Base-by-base conservation (phyloP, 1,140 invertebrate species). In the Medauroidea extradentata region DNA sequence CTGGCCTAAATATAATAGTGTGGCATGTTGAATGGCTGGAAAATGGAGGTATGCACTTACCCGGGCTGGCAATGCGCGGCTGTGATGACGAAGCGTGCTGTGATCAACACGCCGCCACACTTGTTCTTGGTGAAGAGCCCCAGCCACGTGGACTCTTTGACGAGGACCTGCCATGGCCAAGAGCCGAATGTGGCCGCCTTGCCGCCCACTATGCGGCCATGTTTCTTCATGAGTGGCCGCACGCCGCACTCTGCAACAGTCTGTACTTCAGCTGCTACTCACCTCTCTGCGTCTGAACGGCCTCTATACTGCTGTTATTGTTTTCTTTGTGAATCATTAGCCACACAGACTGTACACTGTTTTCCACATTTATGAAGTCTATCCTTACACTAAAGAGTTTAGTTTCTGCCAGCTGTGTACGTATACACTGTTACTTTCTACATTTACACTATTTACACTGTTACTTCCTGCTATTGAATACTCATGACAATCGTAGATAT, bases 81-180 rank as follows among this genome's bases (percentile, higher is more conserved):
- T 0, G 93, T 96, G 54, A 91, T 86, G 3, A 95, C 91, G 68
- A 88, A 94, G 73, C 84, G 84, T 56, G 85, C 86, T 8, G 89
- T 90, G 63, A 94, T 92, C 2, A 96, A 81, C 0, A 96, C 93
- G 29, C 94, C 94, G 11, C 94, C 93, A 70, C 93, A 96, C 75
- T 96, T 96, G 72, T 96, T 95, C 73, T 96, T 96, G n/a, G 92
- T 93, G 71, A 95, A 94, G 0, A 96, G 81, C 2, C 94, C 94
- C 39, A 96, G 76, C 92, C 92, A 96, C 0, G 92, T 94, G 5
- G 91, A 88, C 74, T 96, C 94, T 53, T 91, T 82, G 0, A 96
- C 89, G 18, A 96, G 76, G 2, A 93, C 93, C 71, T 96, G 93
- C 94, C 93, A 96, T 0, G 93, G 93, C 85, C 90, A 96, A 72